Percentiles rank a stretch among this genome's conserved stretches.
phyloP scores from a whole-genome alignment of 2,888 invertebrate genomes.

The Julus scanicus region DNA sequence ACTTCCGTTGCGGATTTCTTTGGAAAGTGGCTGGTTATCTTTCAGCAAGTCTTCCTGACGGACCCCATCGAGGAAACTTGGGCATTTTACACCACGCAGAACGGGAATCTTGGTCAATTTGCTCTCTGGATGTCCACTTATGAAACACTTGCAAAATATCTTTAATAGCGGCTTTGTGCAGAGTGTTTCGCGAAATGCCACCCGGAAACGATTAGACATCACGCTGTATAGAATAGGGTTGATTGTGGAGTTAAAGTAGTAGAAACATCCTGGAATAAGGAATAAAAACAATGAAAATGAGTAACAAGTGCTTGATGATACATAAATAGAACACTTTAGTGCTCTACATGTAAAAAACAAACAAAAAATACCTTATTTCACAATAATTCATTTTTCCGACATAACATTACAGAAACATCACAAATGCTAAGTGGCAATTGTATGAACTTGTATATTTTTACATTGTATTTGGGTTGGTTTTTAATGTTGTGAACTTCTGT shows the following conservation, averaged over 20 bases:
- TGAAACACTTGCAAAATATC: slow-evolving; percentile 32
- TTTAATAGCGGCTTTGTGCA: slow-evolving; percentile 50
- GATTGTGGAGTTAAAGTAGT: slow-evolving; percentile 61
- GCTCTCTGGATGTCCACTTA: background rate
- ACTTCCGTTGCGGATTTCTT: slow-evolving; percentile 30
- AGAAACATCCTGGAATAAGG: slow-evolving; percentile 60
- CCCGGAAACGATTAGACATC: slow-evolving; percentile 62
- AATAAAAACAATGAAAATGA: background rate
- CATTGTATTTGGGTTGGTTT: too few relatives aligned
- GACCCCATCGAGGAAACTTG: background rate
- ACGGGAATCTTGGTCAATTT: slow-evolving; percentile 4
- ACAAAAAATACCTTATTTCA: too few relatives aligned
- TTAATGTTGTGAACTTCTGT: too few relatives aligned
- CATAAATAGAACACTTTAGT: too few relatives aligned
- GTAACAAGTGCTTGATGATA: background rate
- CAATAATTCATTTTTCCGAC: too few relatives aligned
- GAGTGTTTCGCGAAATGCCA: slow-evolving; percentile 61
- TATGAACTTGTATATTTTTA: too few relatives aligned
- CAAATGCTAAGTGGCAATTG: too few relatives aligned
- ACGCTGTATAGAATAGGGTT: slow-evolving; percentile 61
- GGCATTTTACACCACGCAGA: background rate
- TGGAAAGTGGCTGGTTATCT: background rate
- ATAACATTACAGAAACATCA: too few relatives aligned
- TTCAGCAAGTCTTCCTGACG: background rate
- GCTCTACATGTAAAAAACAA: too few relatives aligned